Base-by-base conservation (phyloP, 2,888 invertebrate genomes). In the Drosophila birchii region DNA sequence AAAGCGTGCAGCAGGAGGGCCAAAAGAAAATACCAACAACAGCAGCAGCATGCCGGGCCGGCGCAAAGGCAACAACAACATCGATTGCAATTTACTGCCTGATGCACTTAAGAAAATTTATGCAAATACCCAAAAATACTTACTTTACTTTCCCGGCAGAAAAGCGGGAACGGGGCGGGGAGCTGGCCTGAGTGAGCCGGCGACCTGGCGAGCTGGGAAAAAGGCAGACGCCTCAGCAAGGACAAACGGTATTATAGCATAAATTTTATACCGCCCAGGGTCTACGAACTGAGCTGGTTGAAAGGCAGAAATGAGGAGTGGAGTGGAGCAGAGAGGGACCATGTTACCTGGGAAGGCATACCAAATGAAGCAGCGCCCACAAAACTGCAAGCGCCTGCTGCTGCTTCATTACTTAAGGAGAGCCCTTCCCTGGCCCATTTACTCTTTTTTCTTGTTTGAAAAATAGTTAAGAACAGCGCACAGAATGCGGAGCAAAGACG, bases 81-180 rank as follows among this genome's bases (percentile, higher is more conserved):
- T 88, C 90, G 84, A 88, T 90, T 86, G 90, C 90, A 90, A 89
- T 86, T 90, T 86, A 90, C 91, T 90, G 88, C 90, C 84, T 90
- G 90, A 90, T 91, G 90, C 90, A 90, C 91, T 90, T 91, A 91
- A 86, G 90, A 88, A 90, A 91, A 90, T 91, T 91, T 90, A 90
- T 90, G 90, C 90, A 90, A 90, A 90, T 90, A 89, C 91, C 91
- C 86, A 90, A 88, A 91, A 90, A 90, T 89, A 86, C 89, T 90
- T 90, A 86, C 87, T 81, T 88, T 76, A 88, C 86, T 83, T 82
- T 78, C 68, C 77, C 71, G 53, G 55, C 51, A 32, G 32, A n/a
- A 29, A 20, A 29, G 29, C 29, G 3, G 29, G 18, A 29, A 18
- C 5, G 11, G 20, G 44, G 20, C n/a, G 18, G 29, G 29, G 26